Conservation (phyloP, 1,140 invertebrate genomes). For the Neotoxoptera formosana region DNA sequence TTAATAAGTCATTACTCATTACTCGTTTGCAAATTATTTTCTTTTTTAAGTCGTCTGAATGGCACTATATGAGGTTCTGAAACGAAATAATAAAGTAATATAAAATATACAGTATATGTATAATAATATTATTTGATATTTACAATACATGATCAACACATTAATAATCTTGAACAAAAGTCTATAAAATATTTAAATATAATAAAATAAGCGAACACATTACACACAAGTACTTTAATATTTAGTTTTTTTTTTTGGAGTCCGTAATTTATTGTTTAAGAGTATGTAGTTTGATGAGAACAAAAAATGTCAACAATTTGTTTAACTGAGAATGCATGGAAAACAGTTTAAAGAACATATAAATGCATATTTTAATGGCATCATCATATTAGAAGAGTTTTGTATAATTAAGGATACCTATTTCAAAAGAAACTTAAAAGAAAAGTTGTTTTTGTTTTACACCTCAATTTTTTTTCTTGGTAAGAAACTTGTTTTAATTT, state of each 20-base stretch:
- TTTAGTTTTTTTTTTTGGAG: no score
- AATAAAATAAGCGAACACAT: background rate
- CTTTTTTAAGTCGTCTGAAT: constrained; percentile 6
- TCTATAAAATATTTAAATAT: background rate
- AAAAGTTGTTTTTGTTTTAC: no score
- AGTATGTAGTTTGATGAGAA: background rate
- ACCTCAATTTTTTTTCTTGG: no score
- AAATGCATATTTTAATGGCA: background rate
- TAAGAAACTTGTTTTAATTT: no score
- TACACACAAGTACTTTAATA: background rate
- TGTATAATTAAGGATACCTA: no score
- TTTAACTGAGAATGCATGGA: background rate
- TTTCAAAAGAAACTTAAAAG: no score
- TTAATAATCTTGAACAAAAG: background rate
- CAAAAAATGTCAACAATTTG: background rate
- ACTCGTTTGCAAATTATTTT: background rate
- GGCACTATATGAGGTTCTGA: constrained; percentile 36
- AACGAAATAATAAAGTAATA: background rate
- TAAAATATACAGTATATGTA: background rate
- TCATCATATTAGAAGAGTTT: background rate
- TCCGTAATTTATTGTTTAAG: background rate
- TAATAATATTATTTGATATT: background rate
- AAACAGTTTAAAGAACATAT: no score
- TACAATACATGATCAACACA: background rate
- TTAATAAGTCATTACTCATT: background rate